Percentiles rank a stretch among this genome's conserved stretches.
Evolutionary conservation across 2,888 invertebrate species (phyloP).

Genomic region (Drosophila mettleri): DNA sequence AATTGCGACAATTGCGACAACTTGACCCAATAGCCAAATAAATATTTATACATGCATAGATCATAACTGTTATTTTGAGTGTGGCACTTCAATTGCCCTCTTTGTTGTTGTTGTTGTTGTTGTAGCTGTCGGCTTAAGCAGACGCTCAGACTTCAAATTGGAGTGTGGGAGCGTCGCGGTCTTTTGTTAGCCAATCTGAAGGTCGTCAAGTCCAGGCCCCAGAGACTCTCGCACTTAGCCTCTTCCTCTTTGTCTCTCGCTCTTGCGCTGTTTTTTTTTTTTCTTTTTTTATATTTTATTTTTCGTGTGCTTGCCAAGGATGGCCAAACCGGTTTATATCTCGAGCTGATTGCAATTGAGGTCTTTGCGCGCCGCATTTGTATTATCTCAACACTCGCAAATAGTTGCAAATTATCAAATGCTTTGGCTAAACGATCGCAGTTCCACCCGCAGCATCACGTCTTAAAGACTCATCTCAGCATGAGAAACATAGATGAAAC

Average conservation of each 20-base stretch:
- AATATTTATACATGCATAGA: constrained; percentile 1
- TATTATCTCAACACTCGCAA: constrained; percentile 44
- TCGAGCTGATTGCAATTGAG: constrained; percentile 47
- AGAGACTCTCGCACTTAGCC: constrained; percentile 23
- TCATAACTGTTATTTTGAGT: neutral
- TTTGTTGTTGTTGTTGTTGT: constrained; percentile 3
- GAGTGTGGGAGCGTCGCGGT: constrained; percentile 56
- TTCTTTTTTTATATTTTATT: too few species aligned
- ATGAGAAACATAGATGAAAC: too few species aligned
- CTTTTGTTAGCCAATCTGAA: constrained; percentile 61
- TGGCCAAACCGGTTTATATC: constrained; percentile 40
- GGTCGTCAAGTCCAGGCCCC: constrained; percentile 56
- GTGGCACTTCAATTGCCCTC: neutral
- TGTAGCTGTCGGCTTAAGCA: constrained; percentile 1
- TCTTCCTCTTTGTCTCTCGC: constrained; percentile 1
- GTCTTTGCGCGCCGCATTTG: constrained; percentile 34
- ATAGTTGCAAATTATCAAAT: constrained; percentile 48
- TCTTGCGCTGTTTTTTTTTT: neutral
- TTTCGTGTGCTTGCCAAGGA: constrained; percentile 39
- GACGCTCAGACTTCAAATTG: constrained; percentile 21
- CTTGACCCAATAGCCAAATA: constrained; percentile 11
- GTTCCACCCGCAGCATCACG: constrained; percentile 9
- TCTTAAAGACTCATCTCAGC: neutral
- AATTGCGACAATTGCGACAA: constrained; percentile 55
- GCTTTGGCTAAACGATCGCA: constrained; percentile 11